phyloP scores from a whole-genome alignment of 92 coral and sea anemone genomes.

The Muricea muricata region DNA sequence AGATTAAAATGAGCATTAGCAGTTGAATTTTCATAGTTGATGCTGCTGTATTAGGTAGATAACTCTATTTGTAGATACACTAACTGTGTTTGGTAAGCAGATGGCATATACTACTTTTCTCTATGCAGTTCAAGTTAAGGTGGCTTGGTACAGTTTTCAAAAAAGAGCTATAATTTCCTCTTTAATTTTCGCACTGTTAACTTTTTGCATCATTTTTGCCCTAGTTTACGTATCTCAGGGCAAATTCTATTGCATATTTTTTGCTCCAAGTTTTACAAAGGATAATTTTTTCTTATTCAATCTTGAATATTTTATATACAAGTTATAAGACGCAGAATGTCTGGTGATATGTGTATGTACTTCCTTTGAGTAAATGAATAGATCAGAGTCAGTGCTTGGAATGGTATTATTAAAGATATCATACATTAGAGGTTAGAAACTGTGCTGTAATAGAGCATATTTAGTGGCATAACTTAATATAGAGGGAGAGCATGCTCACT shows the following conservation, averaged over 20 bases:
- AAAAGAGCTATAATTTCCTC: too few species aligned
- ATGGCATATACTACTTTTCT: too few species aligned
- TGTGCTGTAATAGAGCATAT: constrained; percentile 10
- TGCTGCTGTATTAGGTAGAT: too few species aligned
- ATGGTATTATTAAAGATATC: not conserved
- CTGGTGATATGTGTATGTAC: not conserved
- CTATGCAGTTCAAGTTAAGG: too few species aligned
- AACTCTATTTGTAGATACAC: too few species aligned
- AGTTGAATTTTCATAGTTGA: too few species aligned
- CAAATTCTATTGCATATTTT: not conserved
- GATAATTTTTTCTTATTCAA: not conserved
- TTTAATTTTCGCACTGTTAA: too few species aligned
- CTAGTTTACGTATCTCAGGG: not conserved
- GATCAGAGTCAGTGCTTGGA: not conserved
- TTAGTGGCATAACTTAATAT: not conserved
- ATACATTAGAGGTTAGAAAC: constrained; percentile 43
- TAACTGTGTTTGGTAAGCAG: too few species aligned
- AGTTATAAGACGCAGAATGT: not conserved
- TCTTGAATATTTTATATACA: not conserved
- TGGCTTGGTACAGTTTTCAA: too few species aligned
- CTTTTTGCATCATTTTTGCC: too few species aligned
- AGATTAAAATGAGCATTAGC: too few species aligned
- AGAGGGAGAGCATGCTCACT: constrained; percentile 15
- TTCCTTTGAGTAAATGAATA: not conserved
- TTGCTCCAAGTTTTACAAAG: not conserved